phyloP scores from a whole-genome alignment of 2,888 invertebrate genomes.

The Salpingus planirostris region DNA sequence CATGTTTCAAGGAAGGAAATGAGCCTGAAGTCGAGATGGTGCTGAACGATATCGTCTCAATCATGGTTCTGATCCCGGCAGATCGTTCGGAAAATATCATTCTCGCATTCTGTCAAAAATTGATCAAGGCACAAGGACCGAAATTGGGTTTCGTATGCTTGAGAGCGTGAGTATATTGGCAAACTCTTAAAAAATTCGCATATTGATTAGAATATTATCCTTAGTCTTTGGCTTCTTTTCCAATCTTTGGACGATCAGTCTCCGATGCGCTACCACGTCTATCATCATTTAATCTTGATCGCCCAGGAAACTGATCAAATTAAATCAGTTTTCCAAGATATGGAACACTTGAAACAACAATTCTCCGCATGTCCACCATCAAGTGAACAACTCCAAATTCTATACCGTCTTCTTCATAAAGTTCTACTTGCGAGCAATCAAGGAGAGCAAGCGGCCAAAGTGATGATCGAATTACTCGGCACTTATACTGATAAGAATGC shows the following conservation, averaged over 20 bases:
- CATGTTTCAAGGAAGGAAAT: constrained; percentile 81
- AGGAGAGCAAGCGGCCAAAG: constrained; percentile 84
- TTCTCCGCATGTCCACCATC: constrained; percentile 72
- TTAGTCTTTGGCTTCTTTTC: constrained; percentile 86
- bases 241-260: constrained; percentile 81
- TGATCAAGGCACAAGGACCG: constrained; percentile 76
- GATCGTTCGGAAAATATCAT: constrained; percentile 85
- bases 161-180: too few relatives aligned
- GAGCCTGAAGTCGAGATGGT: constrained; percentile 86
- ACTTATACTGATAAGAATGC: constrained; percentile 98
- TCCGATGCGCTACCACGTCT: constrained; percentile 83
- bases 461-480: constrained; percentile 93
- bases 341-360: constrained; percentile 74
- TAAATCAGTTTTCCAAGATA: constrained; percentile 72
- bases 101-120: constrained; percentile 83
- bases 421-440: constrained; percentile 80
- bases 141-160: constrained; percentile 73
- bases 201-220: too few relatives aligned
- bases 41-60: constrained; percentile 92
- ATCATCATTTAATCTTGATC: constrained; percentile 82
- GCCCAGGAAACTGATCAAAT: constrained; percentile 83
- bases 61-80: constrained; percentile 81
- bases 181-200: too few relatives aligned
- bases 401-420: constrained; percentile 81
- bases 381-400: constrained; percentile 84